Evolutionary conservation across 2,113 vertebrate genomes (phyloP), one percentile per base, ranked within the genome.

Genomic region (Ardeotis arabs): DNA sequence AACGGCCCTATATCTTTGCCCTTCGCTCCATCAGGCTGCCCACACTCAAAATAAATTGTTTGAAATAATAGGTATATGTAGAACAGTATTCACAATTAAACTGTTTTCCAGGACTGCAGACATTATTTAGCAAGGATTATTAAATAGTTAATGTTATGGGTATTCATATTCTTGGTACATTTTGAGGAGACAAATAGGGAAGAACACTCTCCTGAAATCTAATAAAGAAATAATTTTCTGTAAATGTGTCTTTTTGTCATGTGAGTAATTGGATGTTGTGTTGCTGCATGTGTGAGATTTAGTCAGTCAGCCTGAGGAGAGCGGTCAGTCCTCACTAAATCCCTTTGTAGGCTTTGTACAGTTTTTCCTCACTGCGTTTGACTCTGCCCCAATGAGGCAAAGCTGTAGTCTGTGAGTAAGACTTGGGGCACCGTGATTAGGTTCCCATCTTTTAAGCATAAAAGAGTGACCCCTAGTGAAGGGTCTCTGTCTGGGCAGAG

Each of bases 361-460:
- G 35, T 24, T 63, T 69, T 35, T 15, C 80, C 28, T 37, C 31
- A 10, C 29, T 24, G 37, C 0, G 0, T 60, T 41, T 12, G 2
- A 6, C 47, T 89, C 56, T 55, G n/a, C 7, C 47, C 41, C 18
- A 28, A 13, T 18, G 35, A n/a, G 28, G 39, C 1, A 7, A 11
- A 80, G 41, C 53, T 78, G 50, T 14, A 5, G 4, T 8, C 27
- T 72, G 45, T 59, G 39, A 21, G n/a, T 69, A 9, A 50, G 82
- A 15, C 7, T 10, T 31, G n/a, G n/a, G n/a, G 33, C 33, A 7
- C 39, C 0, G 0, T 23, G 35, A 5, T 17, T 3, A 2, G 12
- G 7, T 44, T 74, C 53, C 60, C 60, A 47, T 29, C 35, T 56
- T 18, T 87, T 11, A 22, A 14, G 28, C 53, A 44, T 44, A 44